Evolutionary conservation across 1,140 invertebrate genomes (phyloP), one percentile per base, ranked within the genome.

Genomic region (Nilaparvata lugens): DNA sequence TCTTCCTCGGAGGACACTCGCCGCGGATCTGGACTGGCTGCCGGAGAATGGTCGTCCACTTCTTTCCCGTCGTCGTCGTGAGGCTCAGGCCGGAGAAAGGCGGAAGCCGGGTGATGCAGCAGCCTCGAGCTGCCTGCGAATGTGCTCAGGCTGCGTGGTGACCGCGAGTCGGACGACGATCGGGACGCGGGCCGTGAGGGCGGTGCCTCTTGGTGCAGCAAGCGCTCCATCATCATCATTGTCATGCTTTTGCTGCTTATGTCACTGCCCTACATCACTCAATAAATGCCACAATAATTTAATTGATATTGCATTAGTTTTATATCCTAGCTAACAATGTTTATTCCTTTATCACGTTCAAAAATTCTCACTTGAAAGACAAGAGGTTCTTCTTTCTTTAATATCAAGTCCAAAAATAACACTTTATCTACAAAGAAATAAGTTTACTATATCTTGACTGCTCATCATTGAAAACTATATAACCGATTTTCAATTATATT

Each of bases 191-290:
- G 19, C 35, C 31, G 6, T 21, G 52, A 55, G 28, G 13, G 14
- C n/a, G 21, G 23, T 9, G 42, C 16, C 14, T 60, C 59, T 19
- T 65, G 58, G 52, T 65, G 65, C 18, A 66, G 40, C 14, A 66
- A 23, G 40, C 63, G 28, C 38, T 66, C 62, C 65, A 66, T 66
- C 65, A 66, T 66, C 64, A 63, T 66, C 64, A 66, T 66, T 38
- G 65, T 66, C 65, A 66, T 66, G 25, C 25, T 28, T 28, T 28
- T 28, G 25, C 25, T 28, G 25, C n/a, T n/a, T n/a, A 28, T 28
- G 25, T 28, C 25, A 28, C 25, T 7, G 25, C 7, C 25, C 7
- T 7, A 28, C 25, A 28, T 28, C 3, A 4, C 25, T 28, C 25
- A 28, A 3, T 4, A 28, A 28, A 3, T 28, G 25, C 25, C 25